These are phyloP conservation scores for Apis florea DNA, from an alignment of 1,140 invertebrate species.

Conservation along the genomic window DNA sequence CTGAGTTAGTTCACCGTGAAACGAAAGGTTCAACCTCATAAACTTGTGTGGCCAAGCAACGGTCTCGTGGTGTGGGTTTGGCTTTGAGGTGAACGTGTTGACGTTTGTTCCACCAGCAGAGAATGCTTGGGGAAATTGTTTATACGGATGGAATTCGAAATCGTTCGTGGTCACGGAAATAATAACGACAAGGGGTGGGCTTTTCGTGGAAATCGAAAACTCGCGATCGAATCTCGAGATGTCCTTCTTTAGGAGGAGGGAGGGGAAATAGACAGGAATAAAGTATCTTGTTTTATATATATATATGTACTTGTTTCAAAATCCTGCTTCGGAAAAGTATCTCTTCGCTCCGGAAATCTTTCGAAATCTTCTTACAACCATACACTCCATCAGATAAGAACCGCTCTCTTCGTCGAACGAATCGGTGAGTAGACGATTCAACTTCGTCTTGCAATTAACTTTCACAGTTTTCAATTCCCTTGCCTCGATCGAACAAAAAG, in stretches of 20 bases:
- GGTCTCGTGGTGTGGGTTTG: not conserved
- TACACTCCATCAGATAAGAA: too few relatives aligned
- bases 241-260: too few relatives aligned
- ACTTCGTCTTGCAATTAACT: too few relatives aligned
- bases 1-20: slow-evolving; percentile 7
- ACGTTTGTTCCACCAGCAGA: not conserved
- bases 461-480: too few relatives aligned
- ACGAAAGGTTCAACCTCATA: slow-evolving; percentile 2
- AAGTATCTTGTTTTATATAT: not conserved
- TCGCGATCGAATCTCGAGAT: not conserved
- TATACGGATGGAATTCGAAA: not conserved
- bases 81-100: not conserved
- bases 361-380: not conserved
- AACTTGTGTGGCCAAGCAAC: not conserved
- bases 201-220: not conserved
- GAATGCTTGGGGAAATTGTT: not conserved
- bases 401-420: not conserved
- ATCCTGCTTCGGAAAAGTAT: not conserved
- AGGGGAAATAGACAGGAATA: not conserved
- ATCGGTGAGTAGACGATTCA: not conserved
- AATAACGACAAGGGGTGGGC: not conserved
- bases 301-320: too few relatives aligned
- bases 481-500: too few relatives aligned
- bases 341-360: too few relatives aligned
- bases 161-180: not conserved